Evolutionary conservation across 2,888 invertebrate genomes (phyloP), one percentile per base, ranked within the genome.

Genomic region (Athrips mouffetella): DNA sequence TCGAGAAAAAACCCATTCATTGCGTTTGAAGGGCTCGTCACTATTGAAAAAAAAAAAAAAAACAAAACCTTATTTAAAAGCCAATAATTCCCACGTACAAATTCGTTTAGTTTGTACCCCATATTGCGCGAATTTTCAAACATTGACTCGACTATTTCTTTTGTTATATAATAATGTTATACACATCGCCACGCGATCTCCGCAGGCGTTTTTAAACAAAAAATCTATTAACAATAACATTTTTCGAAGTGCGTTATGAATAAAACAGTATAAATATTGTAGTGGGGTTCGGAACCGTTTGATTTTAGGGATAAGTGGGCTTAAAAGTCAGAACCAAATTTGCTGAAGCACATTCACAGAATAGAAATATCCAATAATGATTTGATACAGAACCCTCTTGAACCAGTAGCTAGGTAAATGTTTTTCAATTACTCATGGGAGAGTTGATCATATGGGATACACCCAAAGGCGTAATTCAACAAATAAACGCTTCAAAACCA

Each of bases 171-270:
- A n/a, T n/a, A n/a, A n/a, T 72, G 67, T 65, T 67, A 68, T 73
- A 76, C 69, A 70, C 63, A 58, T 54, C 29, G 79, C 59, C 86
- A 84, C 86, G 81, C 76, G 85, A 80, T 66, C 76, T 79, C 86
- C 75, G 65, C 76, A 62, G 80, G 86, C 78, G 63, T 58, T 65
- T 67, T 54, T 53, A 59, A 65, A 71, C 62, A 71, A 74, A 66
- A 59, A 48, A 47, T 35, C 50, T 58, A 62, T 67, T 69, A 72
- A 80, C 76, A 82, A 76, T 76, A 74, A 73, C 67, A 51, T 70
- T 67, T n/a, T 70, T 62, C 56, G 54, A 62, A 69, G 63, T 62
- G 65, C 48, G 63, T 63, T 66, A 81, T 83, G 80, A 85, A 84
- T 85, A 79, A 80, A 76, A 82, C 76, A 83, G 82, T 73, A 55